These are phyloP conservation scores for Indicator maculatus DNA, from an alignment of 2,113 vertebrate species.

Conservation along the genomic window DNA sequence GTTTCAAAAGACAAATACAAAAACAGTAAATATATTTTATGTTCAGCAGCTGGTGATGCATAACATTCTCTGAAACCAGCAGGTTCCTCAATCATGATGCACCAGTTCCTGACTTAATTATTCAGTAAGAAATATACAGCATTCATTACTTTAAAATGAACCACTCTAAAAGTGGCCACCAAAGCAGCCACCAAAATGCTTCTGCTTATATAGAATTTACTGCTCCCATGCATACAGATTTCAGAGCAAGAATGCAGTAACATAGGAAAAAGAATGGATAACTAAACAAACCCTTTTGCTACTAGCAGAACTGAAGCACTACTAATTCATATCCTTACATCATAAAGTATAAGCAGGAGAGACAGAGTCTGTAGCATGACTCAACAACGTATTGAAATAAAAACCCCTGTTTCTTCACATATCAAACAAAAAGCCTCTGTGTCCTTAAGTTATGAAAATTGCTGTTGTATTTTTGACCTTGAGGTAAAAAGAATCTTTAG, in stretches of 20 bases:
- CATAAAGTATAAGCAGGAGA: not conserved
- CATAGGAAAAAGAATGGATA: not conserved
- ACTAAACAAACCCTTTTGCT: not conserved
- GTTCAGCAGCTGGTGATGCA: not conserved
- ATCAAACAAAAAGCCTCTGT: not conserved
- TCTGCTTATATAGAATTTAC: not conserved
- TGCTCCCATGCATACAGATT: not conserved
- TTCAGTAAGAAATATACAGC: not conserved
- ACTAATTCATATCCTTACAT: not conserved
- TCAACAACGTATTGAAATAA: not conserved
- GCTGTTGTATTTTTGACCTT: not conserved
- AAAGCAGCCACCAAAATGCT: not conserved
- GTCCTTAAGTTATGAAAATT: not conserved
- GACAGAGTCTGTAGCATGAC: not conserved
- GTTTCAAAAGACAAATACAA: not conserved
- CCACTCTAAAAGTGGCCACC: not conserved
- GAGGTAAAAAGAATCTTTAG: not conserved
- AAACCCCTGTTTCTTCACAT: not conserved
- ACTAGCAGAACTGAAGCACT: not conserved
- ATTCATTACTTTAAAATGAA: not conserved
- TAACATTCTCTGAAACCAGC: not conserved
- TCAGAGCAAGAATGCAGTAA: not conserved
- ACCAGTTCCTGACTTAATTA: not conserved
- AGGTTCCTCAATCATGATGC: fast-evolving
- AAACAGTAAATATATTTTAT: not conserved